Evolutionary conservation across 2,113 vertebrate genomes (phyloP).

Genomic region (Sapayoa aenigma): DNA sequence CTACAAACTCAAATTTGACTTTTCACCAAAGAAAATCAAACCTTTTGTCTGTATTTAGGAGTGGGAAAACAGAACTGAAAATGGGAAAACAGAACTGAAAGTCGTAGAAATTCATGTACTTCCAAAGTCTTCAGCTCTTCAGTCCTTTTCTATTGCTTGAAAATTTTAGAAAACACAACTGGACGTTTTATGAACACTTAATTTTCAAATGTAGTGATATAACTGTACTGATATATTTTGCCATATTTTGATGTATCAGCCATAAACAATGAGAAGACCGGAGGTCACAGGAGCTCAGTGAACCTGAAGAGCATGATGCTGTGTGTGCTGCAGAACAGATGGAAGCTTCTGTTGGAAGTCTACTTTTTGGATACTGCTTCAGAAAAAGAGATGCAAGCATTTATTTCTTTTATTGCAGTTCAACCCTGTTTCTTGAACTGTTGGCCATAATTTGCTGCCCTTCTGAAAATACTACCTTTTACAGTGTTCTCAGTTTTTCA

Average conservation of each 20-base stretch:
- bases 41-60: not conserved
- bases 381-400: not conserved
- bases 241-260: not conserved
- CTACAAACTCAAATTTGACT: not conserved
- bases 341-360: not conserved
- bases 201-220: not conserved
- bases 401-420: not conserved
- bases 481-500: not conserved
- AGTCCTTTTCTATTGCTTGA: not conserved
- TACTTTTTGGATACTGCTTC: not conserved
- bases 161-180: not conserved
- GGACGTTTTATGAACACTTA: rapidly evolving
- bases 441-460: not conserved
- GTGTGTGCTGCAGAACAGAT: not conserved
- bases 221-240: not conserved
- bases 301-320: not conserved
- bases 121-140: not conserved
- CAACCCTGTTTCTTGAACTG: not conserved
- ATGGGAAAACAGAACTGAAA: not conserved
- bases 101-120: not conserved
- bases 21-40: not conserved
- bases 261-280: not conserved
- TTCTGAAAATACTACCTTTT: not conserved
- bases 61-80: not conserved
- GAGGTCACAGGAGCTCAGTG: not conserved